Evolutionary conservation across 2,888 invertebrate genomes (phyloP).

Genomic region (Agriotes lineatus): DNA sequence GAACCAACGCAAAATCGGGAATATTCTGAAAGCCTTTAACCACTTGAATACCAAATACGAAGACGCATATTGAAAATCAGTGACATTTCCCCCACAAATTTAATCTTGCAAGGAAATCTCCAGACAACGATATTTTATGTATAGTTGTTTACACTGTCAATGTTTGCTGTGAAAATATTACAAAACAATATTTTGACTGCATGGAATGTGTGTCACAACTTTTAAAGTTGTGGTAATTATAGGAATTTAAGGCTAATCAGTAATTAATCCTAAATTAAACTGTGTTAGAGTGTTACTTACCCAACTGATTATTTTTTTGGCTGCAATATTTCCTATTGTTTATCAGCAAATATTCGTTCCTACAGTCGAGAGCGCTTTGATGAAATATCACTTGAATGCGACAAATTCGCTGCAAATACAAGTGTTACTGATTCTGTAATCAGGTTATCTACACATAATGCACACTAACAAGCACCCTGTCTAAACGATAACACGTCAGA

Average conservation of each 20-base stretch:
- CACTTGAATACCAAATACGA: background rate
- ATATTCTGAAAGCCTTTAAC: background rate
- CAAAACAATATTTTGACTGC: no score
- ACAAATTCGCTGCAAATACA: slow-evolving; percentile 58
- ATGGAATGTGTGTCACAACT: no score
- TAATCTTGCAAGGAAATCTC: background rate
- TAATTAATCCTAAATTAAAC: background rate
- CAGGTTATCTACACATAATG: background rate
- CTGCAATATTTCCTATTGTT: slow-evolving; percentile 60
- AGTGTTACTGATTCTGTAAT: slow-evolving; percentile 8
- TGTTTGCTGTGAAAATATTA: background rate
- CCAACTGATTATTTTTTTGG: slow-evolving; percentile 53
- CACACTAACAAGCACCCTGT: background rate
- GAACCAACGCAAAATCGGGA: no score
- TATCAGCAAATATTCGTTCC: slow-evolving; percentile 57
- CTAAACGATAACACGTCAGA: slow-evolving; percentile 1
- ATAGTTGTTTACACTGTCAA: background rate
- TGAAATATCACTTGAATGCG: slow-evolving; percentile 57
- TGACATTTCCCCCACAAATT: background rate
- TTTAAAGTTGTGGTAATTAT: no score
- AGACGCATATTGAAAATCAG: background rate
- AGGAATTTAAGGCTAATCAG: no score
- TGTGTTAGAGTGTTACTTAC: slow-evolving; percentile 52
- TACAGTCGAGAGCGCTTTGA: slow-evolving; percentile 58
- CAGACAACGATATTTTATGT: background rate